Percentiles rank a stretch among this genome's conserved stretches.
These are phyloP conservation scores for Drosophila persimilis DNA, from an alignment of 1,140 invertebrate species.

Conservation along the genomic window DNA sequence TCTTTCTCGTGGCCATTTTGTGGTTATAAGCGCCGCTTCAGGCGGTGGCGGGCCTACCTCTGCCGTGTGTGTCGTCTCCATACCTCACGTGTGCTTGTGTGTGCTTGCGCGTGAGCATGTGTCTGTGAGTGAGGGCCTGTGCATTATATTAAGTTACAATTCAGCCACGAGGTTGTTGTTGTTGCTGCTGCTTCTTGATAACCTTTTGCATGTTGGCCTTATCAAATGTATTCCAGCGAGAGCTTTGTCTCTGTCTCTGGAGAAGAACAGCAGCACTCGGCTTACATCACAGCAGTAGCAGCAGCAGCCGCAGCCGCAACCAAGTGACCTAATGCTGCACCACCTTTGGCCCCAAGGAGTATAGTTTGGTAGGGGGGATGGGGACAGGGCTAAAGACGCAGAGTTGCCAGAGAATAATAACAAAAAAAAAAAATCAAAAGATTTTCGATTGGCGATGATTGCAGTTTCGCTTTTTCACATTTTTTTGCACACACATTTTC, in stretches of 20 bases:
- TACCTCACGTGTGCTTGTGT: constrained; percentile 53
- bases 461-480: constrained; percentile 27
- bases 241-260: too few species aligned
- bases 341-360: constrained; percentile 35
- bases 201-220: constrained; percentile 48
- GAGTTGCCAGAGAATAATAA: constrained; percentile 14
- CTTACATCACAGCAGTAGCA: too few species aligned
- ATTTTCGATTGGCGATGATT: constrained; percentile 8
- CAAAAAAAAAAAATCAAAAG: too few species aligned
- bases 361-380: constrained; percentile 12
- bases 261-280: too few species aligned
- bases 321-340: constrained; percentile 37
- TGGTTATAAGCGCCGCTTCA: constrained; percentile 64
- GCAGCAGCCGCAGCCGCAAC: constrained; percentile 16
- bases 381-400: constrained; percentile 5
- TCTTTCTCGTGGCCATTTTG: constrained; percentile 55
- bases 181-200: constrained; percentile 49
- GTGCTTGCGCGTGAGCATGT: neutral
- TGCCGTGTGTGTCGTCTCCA: neutral
- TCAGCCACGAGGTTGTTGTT: constrained; percentile 34
- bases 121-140: constrained; percentile 22
- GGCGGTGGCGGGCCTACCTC: constrained; percentile 11
- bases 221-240: constrained; percentile 17
- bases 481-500: constrained; percentile 19
- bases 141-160: constrained; percentile 40